A percentile compares a stretch with the other conserved stretches of the same genome.
These are phyloP conservation scores for Leuctra nigra DNA, from an alignment of 2,888 invertebrate species.

Conservation along the genomic window DNA sequence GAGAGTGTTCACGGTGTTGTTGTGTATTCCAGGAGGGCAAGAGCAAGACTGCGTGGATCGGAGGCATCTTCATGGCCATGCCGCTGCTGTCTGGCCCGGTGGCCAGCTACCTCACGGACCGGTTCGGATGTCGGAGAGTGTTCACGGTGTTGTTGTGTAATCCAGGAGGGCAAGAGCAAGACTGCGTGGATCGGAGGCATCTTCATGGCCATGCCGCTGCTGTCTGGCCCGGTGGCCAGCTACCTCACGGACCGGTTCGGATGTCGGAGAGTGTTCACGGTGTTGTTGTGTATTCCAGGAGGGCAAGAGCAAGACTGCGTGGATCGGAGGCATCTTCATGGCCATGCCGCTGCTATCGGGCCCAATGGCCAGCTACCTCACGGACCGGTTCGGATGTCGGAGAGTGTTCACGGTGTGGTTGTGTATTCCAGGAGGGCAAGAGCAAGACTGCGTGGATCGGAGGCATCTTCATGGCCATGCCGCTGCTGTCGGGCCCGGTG, in stretches of 20 bases:
- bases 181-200: conserved; percentile 88
- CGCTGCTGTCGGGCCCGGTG: conserved; percentile 58
- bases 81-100: conserved; percentile 62
- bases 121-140: conserved; percentile 67
- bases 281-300: conserved; percentile 42
- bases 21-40: conserved; percentile 55
- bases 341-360: conserved; percentile 65
- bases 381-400: conserved; percentile 69
- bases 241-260: conserved; percentile 70
- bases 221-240: conserved; percentile 61
- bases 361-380: conserved; percentile 76
- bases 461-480: conserved; percentile 86
- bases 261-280: conserved; percentile 70
- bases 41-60: conserved; percentile 81
- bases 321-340: conserved; percentile 87
- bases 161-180: conserved; percentile 51
- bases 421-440: too few species aligned
- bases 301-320: conserved; percentile 79
- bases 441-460: conserved; percentile 82
- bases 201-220: conserved; percentile 85
- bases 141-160: too few species aligned
- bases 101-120: conserved; percentile 72
- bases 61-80: conserved; percentile 86
- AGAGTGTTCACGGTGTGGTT: conserved; percentile 63
- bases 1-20: conserved; percentile 63